Percentiles rank a stretch among this genome's conserved stretches.
phyloP scores from a whole-genome alignment of 2,113 vertebrate species.

The Ctenodactylus gundi region DNA sequence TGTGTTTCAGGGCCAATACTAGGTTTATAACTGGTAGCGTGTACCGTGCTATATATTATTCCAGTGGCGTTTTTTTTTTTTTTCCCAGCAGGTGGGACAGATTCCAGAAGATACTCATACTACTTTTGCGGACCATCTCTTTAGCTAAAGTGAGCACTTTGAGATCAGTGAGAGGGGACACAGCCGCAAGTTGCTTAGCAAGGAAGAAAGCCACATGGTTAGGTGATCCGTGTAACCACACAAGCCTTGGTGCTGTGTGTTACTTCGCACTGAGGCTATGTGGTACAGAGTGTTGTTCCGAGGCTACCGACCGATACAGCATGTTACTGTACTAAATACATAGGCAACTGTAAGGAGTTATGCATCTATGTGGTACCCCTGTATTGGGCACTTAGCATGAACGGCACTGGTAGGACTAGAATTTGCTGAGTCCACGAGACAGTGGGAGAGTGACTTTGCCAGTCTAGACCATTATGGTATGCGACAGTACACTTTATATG shows the following conservation, averaged over 20 bases:
- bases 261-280: background rate
- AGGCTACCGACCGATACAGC: background rate
- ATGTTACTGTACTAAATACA: background rate
- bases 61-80: background rate
- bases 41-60: background rate
- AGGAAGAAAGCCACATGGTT: background rate
- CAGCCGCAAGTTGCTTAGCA: background rate
- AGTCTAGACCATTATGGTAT: background rate
- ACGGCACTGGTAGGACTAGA: background rate
- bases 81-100: background rate
- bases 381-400: too few relatives aligned
- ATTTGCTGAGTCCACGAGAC: background rate
- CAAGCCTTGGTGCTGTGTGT: background rate
- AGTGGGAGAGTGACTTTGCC: background rate
- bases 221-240: background rate
- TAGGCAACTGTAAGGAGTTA: background rate
- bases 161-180: background rate
- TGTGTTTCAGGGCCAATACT: too few relatives aligned
- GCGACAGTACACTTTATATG: background rate
- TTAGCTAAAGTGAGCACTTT: background rate
- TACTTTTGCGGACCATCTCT: background rate
- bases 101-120: background rate
- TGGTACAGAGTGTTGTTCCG: background rate
- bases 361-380: background rate
- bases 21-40: too few relatives aligned